Conservation (phyloP, 2,888 invertebrate species). For the Acrobasis repandana region DNA sequence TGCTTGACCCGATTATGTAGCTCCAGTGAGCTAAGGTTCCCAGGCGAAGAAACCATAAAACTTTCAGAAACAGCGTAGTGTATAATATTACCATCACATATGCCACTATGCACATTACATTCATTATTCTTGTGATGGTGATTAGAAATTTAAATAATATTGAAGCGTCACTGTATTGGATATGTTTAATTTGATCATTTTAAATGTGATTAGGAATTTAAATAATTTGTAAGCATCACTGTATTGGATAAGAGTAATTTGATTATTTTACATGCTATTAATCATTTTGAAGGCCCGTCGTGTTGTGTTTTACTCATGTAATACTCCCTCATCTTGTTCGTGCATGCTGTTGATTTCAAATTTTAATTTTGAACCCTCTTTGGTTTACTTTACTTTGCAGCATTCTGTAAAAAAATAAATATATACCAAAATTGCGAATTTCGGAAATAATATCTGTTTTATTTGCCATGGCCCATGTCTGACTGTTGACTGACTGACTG, state of each 20-base stretch:
- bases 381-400: neutral
- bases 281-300: neutral
- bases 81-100: conserved; percentile 36
- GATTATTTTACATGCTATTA: neutral
- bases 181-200: conserved; percentile 24
- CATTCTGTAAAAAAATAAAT: neutral
- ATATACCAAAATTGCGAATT: neutral
- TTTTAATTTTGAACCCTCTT: neutral
- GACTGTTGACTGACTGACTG: neutral
- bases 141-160: too few relatives aligned
- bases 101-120: conserved; percentile 42
- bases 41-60: conserved; percentile 50
- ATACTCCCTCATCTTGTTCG: neutral
- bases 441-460: neutral
- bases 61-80: conserved; percentile 40
- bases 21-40: conserved; percentile 61
- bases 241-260: neutral
- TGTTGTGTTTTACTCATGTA: too few relatives aligned
- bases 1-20: conserved; percentile 49
- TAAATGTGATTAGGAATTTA: too few relatives aligned
- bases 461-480: neutral
- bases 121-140: neutral
- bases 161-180: too few relatives aligned
- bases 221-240: neutral
- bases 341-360: neutral